A percentile compares a stretch with the other conserved stretches of the same genome.
Conservation (phyloP, 2,113 vertebrate genomes). For the Lophochroa leadbeateri region DNA sequence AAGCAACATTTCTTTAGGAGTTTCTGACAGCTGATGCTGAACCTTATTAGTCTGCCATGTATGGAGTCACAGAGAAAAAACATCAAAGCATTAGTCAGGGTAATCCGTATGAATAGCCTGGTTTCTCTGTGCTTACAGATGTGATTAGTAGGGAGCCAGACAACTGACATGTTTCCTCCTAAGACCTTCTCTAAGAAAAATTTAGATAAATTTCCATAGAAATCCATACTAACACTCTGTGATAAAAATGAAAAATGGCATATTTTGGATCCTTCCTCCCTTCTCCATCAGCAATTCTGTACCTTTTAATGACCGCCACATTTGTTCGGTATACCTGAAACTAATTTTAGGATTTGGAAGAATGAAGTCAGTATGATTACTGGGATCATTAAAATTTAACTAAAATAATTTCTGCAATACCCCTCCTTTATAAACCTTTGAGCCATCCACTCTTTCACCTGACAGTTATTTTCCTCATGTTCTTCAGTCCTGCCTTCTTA, state of each 20-base stretch:
- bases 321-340: neutral
- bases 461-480: neutral
- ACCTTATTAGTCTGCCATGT: neutral
- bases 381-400: neutral
- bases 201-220: neutral
- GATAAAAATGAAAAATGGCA: neutral
- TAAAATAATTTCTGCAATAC: neutral
- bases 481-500: neutral
- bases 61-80: neutral
- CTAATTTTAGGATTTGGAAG: neutral
- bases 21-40: neutral
- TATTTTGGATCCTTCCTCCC: neutral
- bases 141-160: neutral
- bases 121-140: neutral
- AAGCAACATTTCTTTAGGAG: neutral
- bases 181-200: neutral
- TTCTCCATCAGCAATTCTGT: neutral
- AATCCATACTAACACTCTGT: neutral
- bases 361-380: neutral
- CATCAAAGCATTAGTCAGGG: neutral
- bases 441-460: neutral
- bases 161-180: rapidly evolving
- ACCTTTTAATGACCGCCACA: neutral
- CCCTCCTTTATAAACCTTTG: rapidly evolving
- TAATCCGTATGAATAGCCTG: neutral